A percentile compares a stretch with the other conserved stretches of the same genome.
Conservation (phyloP, 2,113 vertebrate genomes). For the Noturus placidus region DNA sequence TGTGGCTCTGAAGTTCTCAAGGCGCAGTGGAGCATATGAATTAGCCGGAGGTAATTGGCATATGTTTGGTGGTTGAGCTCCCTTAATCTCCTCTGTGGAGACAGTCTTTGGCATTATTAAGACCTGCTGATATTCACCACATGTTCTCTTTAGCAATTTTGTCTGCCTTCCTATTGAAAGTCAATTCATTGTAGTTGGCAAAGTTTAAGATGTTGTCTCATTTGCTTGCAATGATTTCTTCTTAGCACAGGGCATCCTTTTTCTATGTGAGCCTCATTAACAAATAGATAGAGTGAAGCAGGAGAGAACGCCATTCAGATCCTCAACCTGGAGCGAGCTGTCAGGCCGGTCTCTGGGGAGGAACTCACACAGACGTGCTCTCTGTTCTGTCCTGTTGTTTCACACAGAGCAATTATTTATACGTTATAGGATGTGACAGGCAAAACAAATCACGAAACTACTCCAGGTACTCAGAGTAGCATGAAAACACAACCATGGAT, state of each 20-base stretch:
- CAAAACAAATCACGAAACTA: conserved; percentile 28
- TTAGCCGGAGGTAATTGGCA: conserved; percentile 11
- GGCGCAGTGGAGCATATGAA: conserved; percentile 29
- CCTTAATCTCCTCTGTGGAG: conserved; percentile 15
- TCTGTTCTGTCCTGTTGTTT: conserved; percentile 37
- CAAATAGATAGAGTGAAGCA: conserved; percentile 26
- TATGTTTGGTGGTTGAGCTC: conserved; percentile 14
- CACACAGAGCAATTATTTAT: conserved; percentile 38
- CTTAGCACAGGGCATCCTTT: not conserved
- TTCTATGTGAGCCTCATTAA: conserved; percentile 32
- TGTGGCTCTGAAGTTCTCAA: conserved; percentile 27
- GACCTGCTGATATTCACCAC: conserved; percentile 6
- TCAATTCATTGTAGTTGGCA: conserved; percentile 10
- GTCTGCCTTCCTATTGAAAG: conserved; percentile 7
- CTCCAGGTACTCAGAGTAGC: conserved; percentile 12
- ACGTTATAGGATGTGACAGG: conserved; percentile 42
- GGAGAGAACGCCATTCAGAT: conserved; percentile 35
- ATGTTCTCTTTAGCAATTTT: conserved; percentile 16
- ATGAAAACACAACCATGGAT: conserved; percentile 11
- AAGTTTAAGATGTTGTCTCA: conserved; percentile 27
- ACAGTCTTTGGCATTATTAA: conserved; percentile 23
- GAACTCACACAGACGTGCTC: conserved; percentile 40
- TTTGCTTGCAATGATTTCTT: conserved; percentile 20
- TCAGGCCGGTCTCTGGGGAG: conserved; percentile 21
- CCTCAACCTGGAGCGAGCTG: conserved; percentile 15